phyloP scores from a whole-genome alignment of 1,140 invertebrate species.

The Mercenaria mercenaria region DNA sequence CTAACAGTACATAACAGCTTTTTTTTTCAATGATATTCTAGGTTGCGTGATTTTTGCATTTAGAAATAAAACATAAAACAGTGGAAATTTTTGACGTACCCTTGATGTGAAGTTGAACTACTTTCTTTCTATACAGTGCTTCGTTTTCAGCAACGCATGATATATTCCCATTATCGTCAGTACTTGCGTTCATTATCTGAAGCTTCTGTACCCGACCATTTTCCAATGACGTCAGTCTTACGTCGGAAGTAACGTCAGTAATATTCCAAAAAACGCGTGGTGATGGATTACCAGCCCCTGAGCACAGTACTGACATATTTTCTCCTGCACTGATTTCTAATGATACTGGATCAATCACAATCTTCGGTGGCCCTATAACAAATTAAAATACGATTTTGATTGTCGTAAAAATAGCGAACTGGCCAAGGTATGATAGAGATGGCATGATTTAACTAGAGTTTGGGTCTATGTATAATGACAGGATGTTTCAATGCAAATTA shows the following conservation, averaged over 20 bases:
- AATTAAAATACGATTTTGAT: not conserved
- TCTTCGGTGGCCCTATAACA: conserved; percentile 54
- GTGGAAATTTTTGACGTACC: no score
- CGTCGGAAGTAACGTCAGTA: conserved; percentile 46
- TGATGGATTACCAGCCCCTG: conserved; percentile 54
- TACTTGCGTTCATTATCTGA: conserved; percentile 58
- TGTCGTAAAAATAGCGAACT: no score
- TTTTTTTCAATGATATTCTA: no score
- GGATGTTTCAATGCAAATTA: no score
- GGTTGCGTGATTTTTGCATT: no score
- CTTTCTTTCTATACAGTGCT: not conserved
- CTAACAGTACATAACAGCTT: no score
- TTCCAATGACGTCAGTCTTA: conserved; percentile 2
- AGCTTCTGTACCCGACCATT: conserved; percentile 13
- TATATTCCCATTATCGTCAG: conserved; percentile 63
- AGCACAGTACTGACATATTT: conserved; percentile 22
- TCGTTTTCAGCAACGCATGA: conserved; percentile 66
- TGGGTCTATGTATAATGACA: no score
- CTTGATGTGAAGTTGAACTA: conserved; percentile 50
- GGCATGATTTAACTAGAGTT: no score
- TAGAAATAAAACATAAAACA: no score
- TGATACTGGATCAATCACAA: conserved; percentile 44
- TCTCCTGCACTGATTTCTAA: conserved; percentile 35
- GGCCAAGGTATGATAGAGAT: no score
- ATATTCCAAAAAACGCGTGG: conserved; percentile 65